Evolutionary conservation across 2,888 invertebrate genomes (phyloP), one percentile per base, ranked within the genome.

Genomic region (Amiota communis): DNA sequence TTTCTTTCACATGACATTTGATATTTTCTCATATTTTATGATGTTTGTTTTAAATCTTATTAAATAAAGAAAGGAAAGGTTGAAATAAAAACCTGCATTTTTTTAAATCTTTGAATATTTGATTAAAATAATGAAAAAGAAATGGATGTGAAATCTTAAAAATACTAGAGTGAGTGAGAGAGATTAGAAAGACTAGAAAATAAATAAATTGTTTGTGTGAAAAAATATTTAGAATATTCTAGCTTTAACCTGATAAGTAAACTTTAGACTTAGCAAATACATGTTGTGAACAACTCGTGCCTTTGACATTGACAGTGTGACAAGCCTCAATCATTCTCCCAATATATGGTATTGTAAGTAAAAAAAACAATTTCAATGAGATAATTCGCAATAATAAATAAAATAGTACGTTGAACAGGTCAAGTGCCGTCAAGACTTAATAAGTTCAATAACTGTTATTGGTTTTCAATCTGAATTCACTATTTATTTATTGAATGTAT

Each of bases 381-480:
- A 36, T 48, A 65, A 48, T 36, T 23, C 49, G 11, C 15, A 49
- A 48, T 48, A 65, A 65, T 53, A 79, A 67, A 6, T 56, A 61
- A 49, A n/a, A 64, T 15, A 70, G 23, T 67, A 13, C 8, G 12
- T 36, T 6, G 67, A 51, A 51, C 67, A 51, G 20, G 12, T 68
- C 67, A 68, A 51, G 53, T 51, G 67, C 67, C 47, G 12, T 36
- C 8, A 11, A 63, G n/a, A 46, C 46, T 46, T 72, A 59, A 72
- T 76, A 72, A 68, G 71, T 61, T 71, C 61, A 71, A 63, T 36
- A 51, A 61, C 49, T 49, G 61, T 59, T 71, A 63, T 71, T 71
- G 71, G 53, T 65, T 71, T 46, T 47, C 51, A 63, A 69, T n/a
- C 51, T 53, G 13, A 36, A 53, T 56, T 56, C 59, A 59, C 59